Conservation (phyloP, 2,113 vertebrate species). For the Cisticola juncidis region DNA sequence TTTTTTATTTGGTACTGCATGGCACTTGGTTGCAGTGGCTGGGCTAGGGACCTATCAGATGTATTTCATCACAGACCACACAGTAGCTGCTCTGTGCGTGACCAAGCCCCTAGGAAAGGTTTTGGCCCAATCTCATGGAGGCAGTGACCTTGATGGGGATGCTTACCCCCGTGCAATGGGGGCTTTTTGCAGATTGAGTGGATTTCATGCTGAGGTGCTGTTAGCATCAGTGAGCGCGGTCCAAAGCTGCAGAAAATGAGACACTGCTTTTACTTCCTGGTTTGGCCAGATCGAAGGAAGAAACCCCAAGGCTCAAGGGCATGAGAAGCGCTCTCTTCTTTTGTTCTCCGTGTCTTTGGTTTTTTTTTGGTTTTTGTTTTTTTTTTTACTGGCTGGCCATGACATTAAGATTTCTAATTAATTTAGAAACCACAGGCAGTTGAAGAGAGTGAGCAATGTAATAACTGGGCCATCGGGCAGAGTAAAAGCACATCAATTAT, state of each 20-base stretch:
- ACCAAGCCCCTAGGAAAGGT: background rate
- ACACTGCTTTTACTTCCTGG: background rate
- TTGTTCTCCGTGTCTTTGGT: background rate
- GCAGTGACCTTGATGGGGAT: background rate
- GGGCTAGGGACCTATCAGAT: rapidly evolving
- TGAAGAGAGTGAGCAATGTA: constrained; percentile 52
- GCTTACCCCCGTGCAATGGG: rapidly evolving
- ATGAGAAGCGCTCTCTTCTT: background rate
- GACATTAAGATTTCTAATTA: constrained; percentile 70
- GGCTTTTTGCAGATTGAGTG: background rate
- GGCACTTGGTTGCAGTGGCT: background rate
- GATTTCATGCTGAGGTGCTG: background rate
- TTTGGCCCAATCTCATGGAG: background rate
- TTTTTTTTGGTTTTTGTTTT: background rate
- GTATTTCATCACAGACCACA: background rate
- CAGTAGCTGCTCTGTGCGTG: rapidly evolving
- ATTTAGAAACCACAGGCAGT: constrained; percentile 62
- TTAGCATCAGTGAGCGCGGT: rapidly evolving
- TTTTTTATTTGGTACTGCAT: rapidly evolving
- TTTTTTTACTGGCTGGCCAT: background rate
- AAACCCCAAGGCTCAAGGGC: constrained; percentile 38
- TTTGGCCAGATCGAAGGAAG: background rate
- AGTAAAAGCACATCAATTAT: constrained; percentile 70
- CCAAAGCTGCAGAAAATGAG: background rate
- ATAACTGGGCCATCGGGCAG: constrained; percentile 62